Conservation (phyloP, 2,113 vertebrate species). For the Hemibagrus wyckioides region DNA sequence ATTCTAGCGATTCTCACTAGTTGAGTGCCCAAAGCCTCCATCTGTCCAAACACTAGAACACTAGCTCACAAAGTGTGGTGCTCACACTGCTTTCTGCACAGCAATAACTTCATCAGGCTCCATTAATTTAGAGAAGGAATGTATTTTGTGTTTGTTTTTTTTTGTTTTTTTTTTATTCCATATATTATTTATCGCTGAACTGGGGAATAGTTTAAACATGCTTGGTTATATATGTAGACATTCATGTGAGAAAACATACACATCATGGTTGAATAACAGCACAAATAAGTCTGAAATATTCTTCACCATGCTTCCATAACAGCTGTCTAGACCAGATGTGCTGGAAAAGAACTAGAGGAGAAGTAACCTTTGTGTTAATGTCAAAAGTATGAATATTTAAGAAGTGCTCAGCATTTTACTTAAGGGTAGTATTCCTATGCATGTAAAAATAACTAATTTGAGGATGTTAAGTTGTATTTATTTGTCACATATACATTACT, state of each 20-base stretch:
- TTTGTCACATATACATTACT: too few species aligned
- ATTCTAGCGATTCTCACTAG: slow-evolving; percentile 34
- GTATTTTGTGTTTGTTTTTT: background rate
- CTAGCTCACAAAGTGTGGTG: background rate
- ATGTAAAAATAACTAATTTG: too few species aligned
- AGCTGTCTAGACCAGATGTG: background rate
- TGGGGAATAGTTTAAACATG: background rate
- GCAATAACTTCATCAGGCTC: background rate
- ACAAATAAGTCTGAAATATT: background rate
- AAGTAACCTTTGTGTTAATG: background rate
- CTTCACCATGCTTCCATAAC: background rate
- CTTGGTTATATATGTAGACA: background rate
- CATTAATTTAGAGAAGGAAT: background rate
- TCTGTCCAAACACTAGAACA: slow-evolving; percentile 38
- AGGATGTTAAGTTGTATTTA: too few species aligned
- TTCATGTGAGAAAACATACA: background rate
- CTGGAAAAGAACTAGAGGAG: background rate
- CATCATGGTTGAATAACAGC: background rate
- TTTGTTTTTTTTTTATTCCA: background rate
- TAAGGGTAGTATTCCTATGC: background rate
- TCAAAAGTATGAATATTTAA: background rate
- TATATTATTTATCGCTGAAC: background rate
- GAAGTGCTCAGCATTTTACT: background rate
- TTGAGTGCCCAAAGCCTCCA: slow-evolving; percentile 25
- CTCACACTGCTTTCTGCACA: background rate